Base-by-base conservation (phyloP, 2,888 invertebrate genomes). In the Drosophila colorata region DNA sequence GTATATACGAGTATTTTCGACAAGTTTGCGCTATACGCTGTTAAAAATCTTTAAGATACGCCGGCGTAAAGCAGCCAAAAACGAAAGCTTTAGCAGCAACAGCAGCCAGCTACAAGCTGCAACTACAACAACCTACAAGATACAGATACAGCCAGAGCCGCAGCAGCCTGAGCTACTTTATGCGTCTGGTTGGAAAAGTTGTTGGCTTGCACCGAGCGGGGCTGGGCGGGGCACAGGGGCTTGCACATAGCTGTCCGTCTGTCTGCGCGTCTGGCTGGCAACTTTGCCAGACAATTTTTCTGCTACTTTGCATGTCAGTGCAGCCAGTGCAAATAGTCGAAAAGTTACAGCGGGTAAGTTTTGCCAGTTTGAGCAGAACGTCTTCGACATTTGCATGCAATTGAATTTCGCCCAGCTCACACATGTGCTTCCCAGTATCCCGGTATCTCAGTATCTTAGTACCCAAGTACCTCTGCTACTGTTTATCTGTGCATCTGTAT, bases 251-350 rank as follows among this genome's bases (percentile, higher is more conserved):
- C 40, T 38, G 44, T 44, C 56, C 56, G 43, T 43, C 49, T 41
- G 51, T 44, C 76, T 69, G 51, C 44, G 44, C 43, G 41, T 48
- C 83, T 74, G 80, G 52, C 78, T 77, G 71, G 71, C 71, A 88
- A 88, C 74, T 88, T 87, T 72, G 78, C 84, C 84, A 87, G 83
- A 83, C 84, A 74, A 88, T 83, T 83, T 88, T 83, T 83, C 84
- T 87, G 88, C 81, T 88, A 78, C 88, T 83, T 83, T 88, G 87
- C 88, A 83, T 88, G 81, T 80, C 86, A 70, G 82, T 78, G 63
- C 58, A 49, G 23, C 38, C 52, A 43, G 69, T 66, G 78, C 61
- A 60, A 87, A 78, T 75, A 87, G 79, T 66, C 75, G 55, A 79
- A 73, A 85, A 82, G 88, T 82, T 85, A 69, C 68, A 68, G 47